A percentile compares a stretch with the other conserved stretches of the same genome.
Conservation (phyloP, 1,140 invertebrate genomes). For the Acromyrmex heyeri region DNA sequence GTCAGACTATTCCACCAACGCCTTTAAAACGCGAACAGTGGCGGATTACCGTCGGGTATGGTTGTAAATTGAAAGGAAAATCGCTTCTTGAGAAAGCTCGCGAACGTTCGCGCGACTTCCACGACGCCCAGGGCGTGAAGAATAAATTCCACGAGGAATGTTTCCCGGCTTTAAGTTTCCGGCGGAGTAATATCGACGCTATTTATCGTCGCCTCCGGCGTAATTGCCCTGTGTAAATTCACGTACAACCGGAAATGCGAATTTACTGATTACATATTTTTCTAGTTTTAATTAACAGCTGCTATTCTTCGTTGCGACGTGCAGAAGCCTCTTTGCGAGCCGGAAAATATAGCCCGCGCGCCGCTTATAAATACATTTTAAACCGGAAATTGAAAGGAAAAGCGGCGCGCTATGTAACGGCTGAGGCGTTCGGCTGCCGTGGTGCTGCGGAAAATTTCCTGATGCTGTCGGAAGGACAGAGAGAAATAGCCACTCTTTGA, state of each 20-base stretch:
- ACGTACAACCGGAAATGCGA: slow-evolving; percentile 23
- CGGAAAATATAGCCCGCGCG: slow-evolving; percentile 8
- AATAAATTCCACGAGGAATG: slow-evolving; percentile 39
- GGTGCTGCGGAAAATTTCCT: slow-evolving; percentile 17
- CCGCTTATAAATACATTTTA: slow-evolving; percentile 54
- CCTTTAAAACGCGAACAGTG: slow-evolving; percentile 16
- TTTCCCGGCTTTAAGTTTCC: slow-evolving; percentile 20
- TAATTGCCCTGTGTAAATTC: slow-evolving; percentile 49
- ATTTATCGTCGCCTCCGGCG: slow-evolving; percentile 24
- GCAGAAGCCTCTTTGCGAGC: not conserved
- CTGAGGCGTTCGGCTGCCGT: slow-evolving; percentile 15
- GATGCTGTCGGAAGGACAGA: slow-evolving; percentile 1
- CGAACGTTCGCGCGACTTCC: slow-evolving; percentile 11
- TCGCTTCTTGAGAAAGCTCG: slow-evolving; percentile 22
- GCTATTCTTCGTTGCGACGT: slow-evolving; percentile 19
- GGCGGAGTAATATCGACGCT: slow-evolving; percentile 26
- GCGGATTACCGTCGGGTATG: not conserved
- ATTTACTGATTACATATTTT: slow-evolving; percentile 43
- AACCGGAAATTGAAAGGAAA: slow-evolving; percentile 73
- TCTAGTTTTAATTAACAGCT: slow-evolving; percentile 59
- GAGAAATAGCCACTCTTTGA: slow-evolving; percentile 5
- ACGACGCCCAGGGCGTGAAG: not conserved
- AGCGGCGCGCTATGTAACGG: slow-evolving; percentile 30
- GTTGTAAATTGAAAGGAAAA: slow-evolving; percentile 49
- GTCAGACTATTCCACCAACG: slow-evolving; percentile 1